phyloP scores from a whole-genome alignment of 2,113 vertebrate species.

The Oophaga pumilio region DNA sequence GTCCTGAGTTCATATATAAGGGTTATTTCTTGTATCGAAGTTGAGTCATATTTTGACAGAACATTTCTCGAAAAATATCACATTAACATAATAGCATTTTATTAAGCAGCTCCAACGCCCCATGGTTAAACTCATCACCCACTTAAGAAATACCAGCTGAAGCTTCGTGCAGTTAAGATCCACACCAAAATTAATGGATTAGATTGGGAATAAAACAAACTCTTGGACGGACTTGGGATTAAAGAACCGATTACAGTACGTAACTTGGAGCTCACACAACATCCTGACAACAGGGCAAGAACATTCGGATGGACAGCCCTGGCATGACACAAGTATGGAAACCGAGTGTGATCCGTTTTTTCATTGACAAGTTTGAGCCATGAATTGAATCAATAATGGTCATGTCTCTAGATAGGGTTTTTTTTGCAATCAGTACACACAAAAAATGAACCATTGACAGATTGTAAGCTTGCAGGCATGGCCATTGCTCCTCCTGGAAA shows the following conservation, averaged over 20 bases:
- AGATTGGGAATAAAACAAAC: conserved; percentile 20
- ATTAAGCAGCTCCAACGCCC: background rate
- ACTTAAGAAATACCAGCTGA: background rate
- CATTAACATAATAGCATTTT: background rate
- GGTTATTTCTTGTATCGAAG: background rate
- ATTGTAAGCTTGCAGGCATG: no score
- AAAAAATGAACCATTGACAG: no score
- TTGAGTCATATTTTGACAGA: background rate
- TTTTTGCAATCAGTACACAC: no score
- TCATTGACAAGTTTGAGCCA: no score
- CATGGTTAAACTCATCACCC: background rate
- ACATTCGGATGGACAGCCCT: no score
- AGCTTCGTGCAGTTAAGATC: conserved; percentile 14
- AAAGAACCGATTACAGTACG: background rate
- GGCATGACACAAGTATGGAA: no score
- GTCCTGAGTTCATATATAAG: background rate
- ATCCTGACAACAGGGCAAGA: background rate
- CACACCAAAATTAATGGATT: conserved; percentile 16
- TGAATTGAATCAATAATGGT: no score
- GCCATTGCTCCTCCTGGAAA: no score
- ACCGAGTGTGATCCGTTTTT: no score
- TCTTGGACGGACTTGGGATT: background rate
- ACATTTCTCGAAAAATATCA: background rate
- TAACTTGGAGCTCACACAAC: conserved; percentile 49
- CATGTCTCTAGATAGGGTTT: no score